Evolutionary conservation across 2,113 vertebrate species (phyloP).

Genomic region (Zosterops lateralis): DNA sequence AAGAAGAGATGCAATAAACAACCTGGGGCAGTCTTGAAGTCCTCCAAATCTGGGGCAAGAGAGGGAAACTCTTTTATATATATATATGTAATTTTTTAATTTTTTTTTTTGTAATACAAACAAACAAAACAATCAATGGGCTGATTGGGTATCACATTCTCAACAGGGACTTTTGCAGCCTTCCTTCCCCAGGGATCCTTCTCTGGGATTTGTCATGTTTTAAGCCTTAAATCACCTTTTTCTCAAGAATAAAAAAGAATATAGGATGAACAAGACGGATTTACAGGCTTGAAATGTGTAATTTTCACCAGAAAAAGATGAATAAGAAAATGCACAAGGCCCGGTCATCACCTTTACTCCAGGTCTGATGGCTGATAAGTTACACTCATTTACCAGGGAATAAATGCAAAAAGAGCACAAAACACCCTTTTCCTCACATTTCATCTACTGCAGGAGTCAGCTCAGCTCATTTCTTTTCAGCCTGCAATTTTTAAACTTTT

Average conservation of each 20-base stretch:
- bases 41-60: neutral
- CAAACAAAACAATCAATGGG: rapidly evolving
- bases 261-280: neutral
- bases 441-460: neutral
- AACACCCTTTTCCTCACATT: neutral
- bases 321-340: neutral
- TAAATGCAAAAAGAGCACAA: neutral
- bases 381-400: neutral
- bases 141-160: neutral
- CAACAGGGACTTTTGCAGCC: neutral
- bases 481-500: neutral
- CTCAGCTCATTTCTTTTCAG: neutral
- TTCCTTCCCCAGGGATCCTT: neutral
- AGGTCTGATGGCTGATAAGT: neutral
- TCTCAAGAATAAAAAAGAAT: neutral
- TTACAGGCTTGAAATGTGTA: neutral
- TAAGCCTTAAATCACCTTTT: neutral
- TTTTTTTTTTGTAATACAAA: neutral
- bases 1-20: neutral
- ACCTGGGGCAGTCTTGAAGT: no score
- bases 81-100: no score
- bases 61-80: rapidly evolving
- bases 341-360: neutral
- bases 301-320: neutral
- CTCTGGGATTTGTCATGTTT: neutral